Base-by-base conservation (phyloP, 2,888 invertebrate species). In the Nomada fabriciana region DNA sequence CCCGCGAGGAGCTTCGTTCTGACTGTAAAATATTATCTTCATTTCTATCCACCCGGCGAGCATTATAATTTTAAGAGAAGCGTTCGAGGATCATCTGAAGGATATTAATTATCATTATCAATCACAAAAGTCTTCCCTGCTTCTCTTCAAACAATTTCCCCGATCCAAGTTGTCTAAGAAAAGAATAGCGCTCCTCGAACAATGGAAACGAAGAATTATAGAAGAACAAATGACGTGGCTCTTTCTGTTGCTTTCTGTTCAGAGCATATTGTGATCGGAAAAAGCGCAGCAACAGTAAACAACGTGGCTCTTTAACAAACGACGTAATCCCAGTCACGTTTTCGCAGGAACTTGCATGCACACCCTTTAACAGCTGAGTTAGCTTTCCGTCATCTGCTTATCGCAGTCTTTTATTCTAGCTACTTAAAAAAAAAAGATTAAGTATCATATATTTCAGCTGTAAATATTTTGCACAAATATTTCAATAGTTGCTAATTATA, bases 31-130 rank as follows among this genome's bases (percentile, higher is more conserved):
- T 55, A 55, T 23, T 43, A 10, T 1, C 2, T 47, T 20, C 43
- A 15, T 47, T 13, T 47, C 42, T 7, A 13, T 2, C 36, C 13
- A 13, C 1, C 36, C 43, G 43, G 23, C 15, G 13, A 15, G 47
- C 47, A 15, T 15, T 47, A 47, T 47, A 15, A 10, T 47, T 13
- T 47, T 47, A 47, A 47, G 47, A 47, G 53, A 20, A 53, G 20
- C 53, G 36, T 36, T 36, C 36, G 53, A 10, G n/a, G 18, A 53
- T 13, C 53, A 53, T 2, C 5, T 10, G 53, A 53, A 53, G n/a
- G 53, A 53, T 13, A 60, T 36, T 60, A 60, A 60, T 60, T 36
- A 60, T n/a, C 29, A 36, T 60, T 60, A 36, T 18, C 36, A n/a
- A 36, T 36, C 60, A 15, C 13, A 57, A 57, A 29, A 29, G 5